Evolutionary conservation across 1,140 invertebrate species (phyloP).

Genomic region (Eueides isabella): DNA sequence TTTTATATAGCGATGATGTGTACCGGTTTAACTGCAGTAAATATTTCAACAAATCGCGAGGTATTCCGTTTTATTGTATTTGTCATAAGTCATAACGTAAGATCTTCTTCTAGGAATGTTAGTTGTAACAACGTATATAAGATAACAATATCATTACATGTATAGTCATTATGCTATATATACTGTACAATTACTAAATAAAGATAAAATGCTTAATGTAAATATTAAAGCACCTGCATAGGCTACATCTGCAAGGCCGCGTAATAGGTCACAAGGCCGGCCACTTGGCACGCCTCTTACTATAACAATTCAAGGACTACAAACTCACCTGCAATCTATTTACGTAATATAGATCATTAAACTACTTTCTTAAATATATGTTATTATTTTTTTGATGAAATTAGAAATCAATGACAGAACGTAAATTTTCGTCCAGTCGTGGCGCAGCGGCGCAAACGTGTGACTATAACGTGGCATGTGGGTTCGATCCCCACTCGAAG

Average conservation of each 20-base stretch:
- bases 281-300: slow-evolving; percentile 55
- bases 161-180: neutral
- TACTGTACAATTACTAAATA: neutral
- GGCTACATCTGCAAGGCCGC: slow-evolving; percentile 63
- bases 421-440: neutral
- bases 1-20: slow-evolving; percentile 17
- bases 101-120: neutral
- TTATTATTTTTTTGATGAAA: neutral
- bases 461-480: too few relatives aligned
- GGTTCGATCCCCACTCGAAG: too few relatives aligned
- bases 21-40: slow-evolving; percentile 18
- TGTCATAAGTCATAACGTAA: neutral
- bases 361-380: neutral
- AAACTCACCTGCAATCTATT: slow-evolving; percentile 56
- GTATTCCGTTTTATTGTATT: neutral
- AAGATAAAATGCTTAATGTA: slow-evolving; percentile 19
- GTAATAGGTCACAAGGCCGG: slow-evolving; percentile 72
- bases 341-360: slow-evolving; percentile 25
- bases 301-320: slow-evolving; percentile 57
- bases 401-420: neutral
- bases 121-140: neutral
- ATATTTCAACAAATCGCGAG: slow-evolving; percentile 14
- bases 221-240: slow-evolving; percentile 38
- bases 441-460: too few relatives aligned
- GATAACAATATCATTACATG: neutral